Conservation (phyloP, 2,888 invertebrate genomes). For the Adelphocoris suturalis region DNA sequence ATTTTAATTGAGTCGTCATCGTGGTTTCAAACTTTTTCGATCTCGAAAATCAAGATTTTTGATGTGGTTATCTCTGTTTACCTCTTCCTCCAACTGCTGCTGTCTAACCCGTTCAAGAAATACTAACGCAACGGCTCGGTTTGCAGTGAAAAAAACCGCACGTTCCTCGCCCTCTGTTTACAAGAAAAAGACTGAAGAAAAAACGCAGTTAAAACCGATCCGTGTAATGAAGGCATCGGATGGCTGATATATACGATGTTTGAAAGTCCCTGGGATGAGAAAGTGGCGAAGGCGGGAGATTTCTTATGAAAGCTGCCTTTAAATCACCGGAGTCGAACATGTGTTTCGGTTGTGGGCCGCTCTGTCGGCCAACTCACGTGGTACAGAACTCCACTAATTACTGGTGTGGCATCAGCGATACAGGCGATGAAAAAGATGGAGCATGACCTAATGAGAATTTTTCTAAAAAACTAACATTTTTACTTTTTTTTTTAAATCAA, state of each 20-base stretch:
- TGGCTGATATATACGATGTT: slow-evolving; percentile 40
- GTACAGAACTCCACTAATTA: slow-evolving; percentile 35
- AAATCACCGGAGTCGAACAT: slow-evolving; percentile 47
- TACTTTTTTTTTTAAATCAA: no score
- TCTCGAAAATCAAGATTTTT: no score
- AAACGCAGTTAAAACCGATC: slow-evolving; percentile 22
- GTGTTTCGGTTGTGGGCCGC: slow-evolving; percentile 39
- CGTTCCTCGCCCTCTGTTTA: slow-evolving; percentile 3
- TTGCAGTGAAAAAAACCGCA: neutral
- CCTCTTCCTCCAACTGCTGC: no score
- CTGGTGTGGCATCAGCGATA: slow-evolving; percentile 25
- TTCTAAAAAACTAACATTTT: no score
- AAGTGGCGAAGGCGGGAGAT: slow-evolving; percentile 52
- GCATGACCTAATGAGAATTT: no score
- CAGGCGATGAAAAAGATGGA: neutral
- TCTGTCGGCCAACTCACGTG: slow-evolving; percentile 45
- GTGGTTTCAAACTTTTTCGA: no score
- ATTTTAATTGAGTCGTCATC: no score
- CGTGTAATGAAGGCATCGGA: slow-evolving; percentile 29
- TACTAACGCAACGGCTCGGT: neutral
- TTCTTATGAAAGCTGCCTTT: slow-evolving; percentile 44
- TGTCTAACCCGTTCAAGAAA: no score
- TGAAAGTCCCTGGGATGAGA: slow-evolving; percentile 24
- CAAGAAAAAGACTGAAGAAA: neutral
- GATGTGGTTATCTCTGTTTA: no score